Evolutionary conservation across 2,888 invertebrate species (phyloP).

Genomic region (Oconnorella tubifera): DNA sequence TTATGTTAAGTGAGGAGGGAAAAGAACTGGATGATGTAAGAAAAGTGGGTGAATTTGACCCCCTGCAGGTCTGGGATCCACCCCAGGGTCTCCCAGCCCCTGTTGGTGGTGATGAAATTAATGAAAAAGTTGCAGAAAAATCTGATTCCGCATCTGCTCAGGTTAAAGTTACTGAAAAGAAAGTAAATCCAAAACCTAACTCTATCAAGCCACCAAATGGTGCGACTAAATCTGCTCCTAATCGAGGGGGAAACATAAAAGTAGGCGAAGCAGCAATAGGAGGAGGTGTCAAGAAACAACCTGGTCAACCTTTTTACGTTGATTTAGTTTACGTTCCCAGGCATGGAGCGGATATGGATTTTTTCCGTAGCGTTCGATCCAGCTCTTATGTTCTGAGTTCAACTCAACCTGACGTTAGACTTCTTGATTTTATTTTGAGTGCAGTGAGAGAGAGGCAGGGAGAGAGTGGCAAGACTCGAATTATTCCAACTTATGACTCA

Average conservation of each 20-base stretch:
- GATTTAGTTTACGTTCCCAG: background rate
- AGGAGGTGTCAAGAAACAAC: background rate
- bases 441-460: background rate
- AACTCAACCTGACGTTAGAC: background rate
- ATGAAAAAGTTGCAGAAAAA: background rate
- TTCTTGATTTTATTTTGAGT: background rate
- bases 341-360: background rate
- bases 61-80: background rate
- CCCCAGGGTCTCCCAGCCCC: conserved; percentile 1
- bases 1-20: too few species aligned
- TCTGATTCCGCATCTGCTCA: background rate
- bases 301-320: background rate
- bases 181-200: background rate
- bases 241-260: background rate
- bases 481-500: background rate
- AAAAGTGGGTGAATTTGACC: background rate
- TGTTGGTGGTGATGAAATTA: background rate
- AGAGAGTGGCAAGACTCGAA: background rate
- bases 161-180: background rate
- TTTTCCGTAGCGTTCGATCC: background rate
- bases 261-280: background rate
- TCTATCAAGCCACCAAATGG: background rate
- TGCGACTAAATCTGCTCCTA: conserved; percentile 2
- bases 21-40: background rate
- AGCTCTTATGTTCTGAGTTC: background rate